Evolutionary conservation across 2,888 invertebrate genomes (phyloP).

Genomic region (Zootermopsis nevadensis): DNA sequence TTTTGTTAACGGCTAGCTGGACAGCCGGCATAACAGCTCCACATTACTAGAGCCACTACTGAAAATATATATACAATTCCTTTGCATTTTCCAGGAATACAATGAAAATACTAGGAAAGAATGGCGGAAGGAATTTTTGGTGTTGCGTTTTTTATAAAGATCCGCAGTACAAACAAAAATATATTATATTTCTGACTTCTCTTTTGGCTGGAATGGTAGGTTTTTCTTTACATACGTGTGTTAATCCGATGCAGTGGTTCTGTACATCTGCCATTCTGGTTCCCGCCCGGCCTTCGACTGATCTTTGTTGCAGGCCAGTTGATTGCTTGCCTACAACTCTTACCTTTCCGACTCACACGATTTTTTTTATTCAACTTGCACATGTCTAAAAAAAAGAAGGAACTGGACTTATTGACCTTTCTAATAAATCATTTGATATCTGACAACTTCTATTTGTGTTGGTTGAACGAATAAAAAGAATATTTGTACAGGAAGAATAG

Average conservation of each 20-base stretch:
- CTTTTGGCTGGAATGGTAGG: background rate
- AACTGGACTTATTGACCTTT: conserved; percentile 30
- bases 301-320: background rate
- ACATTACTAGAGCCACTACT: background rate
- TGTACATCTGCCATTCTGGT: conserved; percentile 14
- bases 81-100: background rate
- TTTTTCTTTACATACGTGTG: conserved; percentile 5
- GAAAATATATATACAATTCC: background rate
- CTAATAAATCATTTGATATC: conserved; percentile 24
- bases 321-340: background rate
- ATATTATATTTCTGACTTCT: conserved; percentile 4
- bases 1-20: conserved; percentile 5
- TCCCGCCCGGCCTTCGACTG: background rate
- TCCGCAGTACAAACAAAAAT: conserved; percentile 10
- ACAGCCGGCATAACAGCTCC: background rate
- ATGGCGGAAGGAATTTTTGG: background rate
- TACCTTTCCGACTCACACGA: background rate
- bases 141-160: background rate
- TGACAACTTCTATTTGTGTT: conserved; percentile 27
- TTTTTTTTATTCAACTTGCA: background rate
- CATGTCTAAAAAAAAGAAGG: conserved; percentile 2
- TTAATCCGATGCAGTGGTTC: background rate
- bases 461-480: conserved; percentile 1
- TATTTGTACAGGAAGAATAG: background rate
- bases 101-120: background rate